Evolutionary conservation across 2,113 vertebrate species (phyloP).

Genomic region (Sander lucioperca): DNA sequence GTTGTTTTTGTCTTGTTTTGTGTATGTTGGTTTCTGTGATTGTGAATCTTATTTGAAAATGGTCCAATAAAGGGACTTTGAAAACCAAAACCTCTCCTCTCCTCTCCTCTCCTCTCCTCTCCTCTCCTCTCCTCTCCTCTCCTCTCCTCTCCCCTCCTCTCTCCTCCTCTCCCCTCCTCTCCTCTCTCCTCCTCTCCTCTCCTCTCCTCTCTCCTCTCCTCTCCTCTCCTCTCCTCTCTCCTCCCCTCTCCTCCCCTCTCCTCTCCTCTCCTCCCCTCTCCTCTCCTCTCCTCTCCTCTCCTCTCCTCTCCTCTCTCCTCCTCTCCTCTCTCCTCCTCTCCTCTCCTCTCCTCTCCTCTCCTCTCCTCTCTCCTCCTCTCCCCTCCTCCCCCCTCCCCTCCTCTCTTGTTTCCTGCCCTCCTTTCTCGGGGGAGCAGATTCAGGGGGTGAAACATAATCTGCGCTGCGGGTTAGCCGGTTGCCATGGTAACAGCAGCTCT

Average conservation of each 20-base stretch:
- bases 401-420: background rate
- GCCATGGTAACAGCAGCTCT: conserved; percentile 37
- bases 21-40: no score
- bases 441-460: conserved; percentile 11
- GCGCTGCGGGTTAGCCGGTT: conserved; percentile 1
- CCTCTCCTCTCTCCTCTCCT: background rate
- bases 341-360: background rate
- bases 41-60: no score
- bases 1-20: no score
- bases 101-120: no score
- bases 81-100: no score
- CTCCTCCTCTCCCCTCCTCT: background rate
- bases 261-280: background rate
- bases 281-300: background rate
- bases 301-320: background rate
- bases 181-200: background rate
- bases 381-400: background rate
- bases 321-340: background rate
- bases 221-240: no score
- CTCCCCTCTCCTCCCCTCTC: background rate
- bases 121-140: no score
- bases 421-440: background rate
- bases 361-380: background rate
- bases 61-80: no score
- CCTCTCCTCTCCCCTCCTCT: no score